Conservation (phyloP, 1,140 invertebrate genomes). For the Andricus grossulariae region DNA sequence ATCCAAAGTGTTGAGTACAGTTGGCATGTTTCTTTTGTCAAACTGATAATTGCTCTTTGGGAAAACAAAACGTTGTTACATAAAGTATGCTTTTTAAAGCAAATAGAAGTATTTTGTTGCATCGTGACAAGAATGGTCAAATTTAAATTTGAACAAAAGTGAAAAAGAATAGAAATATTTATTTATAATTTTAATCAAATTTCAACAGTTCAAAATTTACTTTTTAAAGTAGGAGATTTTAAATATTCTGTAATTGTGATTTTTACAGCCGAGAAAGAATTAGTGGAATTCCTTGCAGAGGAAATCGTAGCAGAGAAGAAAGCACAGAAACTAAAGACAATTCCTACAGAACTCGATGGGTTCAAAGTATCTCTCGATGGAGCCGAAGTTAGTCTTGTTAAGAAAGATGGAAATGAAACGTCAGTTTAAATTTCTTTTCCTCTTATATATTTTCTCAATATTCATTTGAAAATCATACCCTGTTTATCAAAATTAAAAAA, state of each 20-base stretch:
- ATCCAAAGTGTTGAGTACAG: background rate
- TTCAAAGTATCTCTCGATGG: slow-evolving; percentile 86
- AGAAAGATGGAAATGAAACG: slow-evolving; percentile 83
- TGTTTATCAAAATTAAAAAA: background rate
- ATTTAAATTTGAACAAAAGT: no score
- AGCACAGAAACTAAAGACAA: slow-evolving; percentile 83
- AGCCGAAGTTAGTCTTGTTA: slow-evolving; percentile 85
- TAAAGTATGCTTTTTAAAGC: slow-evolving; percentile 53
- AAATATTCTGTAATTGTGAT: slow-evolving; percentile 36
- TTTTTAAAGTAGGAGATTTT: slow-evolving; percentile 19
- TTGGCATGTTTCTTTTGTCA: slow-evolving; percentile 10
- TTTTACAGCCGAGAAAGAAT: slow-evolving; percentile 86
- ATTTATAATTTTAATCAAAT: slow-evolving; percentile 28
- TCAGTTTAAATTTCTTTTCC: slow-evolving; percentile 70
- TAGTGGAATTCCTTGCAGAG: slow-evolving; percentile 90
- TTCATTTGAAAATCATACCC: background rate
- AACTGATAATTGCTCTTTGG: background rate
- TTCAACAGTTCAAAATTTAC: background rate
- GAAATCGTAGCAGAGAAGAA: slow-evolving; percentile 93
- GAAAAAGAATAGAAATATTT: no score
- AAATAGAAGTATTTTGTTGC: no score
- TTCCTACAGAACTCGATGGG: slow-evolving; percentile 86
- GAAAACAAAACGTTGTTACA: slow-evolving; percentile 24
- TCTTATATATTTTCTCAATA: background rate
- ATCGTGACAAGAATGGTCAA: no score